Evolutionary conservation across 2,797 vertebrate species (phyloP).

Genomic region (Pseudomugil tenellus): DNA sequence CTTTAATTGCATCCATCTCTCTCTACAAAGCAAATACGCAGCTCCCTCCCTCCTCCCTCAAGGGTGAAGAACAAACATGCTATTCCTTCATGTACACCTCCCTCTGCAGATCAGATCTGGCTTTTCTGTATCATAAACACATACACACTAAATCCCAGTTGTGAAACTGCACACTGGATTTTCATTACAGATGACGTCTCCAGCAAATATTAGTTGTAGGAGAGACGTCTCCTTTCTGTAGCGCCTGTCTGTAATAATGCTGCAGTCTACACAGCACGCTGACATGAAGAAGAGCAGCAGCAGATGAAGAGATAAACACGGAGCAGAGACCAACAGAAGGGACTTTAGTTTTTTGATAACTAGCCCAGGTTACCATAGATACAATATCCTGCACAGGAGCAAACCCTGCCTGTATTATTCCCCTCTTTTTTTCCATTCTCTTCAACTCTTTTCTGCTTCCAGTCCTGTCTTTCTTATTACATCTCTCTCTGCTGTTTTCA

Average conservation of each 20-base stretch:
- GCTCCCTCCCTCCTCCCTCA: conserved; percentile 1
- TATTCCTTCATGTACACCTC: conserved; percentile 67
- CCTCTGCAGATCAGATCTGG: conserved; percentile 33
- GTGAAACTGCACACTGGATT: conserved; percentile 40
- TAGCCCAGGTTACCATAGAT: conserved; percentile 84
- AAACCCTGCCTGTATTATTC: conserved; percentile 81
- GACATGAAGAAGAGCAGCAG: conserved; percentile 13
- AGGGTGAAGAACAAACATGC: conserved; percentile 47
- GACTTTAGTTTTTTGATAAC: conserved; percentile 71
- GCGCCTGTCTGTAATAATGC: conserved; percentile 1
- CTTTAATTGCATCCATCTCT: conserved; percentile 25
- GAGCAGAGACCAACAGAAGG: conserved; percentile 58
- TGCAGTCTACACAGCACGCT: not conserved
- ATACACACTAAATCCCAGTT: conserved; percentile 25
- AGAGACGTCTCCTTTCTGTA: conserved; percentile 53
- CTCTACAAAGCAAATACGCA: conserved; percentile 48
- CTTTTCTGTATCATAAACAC: conserved; percentile 21
- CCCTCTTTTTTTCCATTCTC: conserved; percentile 1
- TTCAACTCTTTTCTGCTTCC: not conserved
- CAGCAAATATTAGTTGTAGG: conserved; percentile 63
- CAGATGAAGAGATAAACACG: conserved; percentile 40
- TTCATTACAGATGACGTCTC: conserved; percentile 53
- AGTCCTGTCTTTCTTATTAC: conserved; percentile 23
- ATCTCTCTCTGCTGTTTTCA: conserved; percentile 56
- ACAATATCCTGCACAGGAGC: conserved; percentile 84